These are phyloP conservation scores for Centroberyx gerrardi DNA, from an alignment of 2,797 vertebrate genomes.

Conservation along the genomic window DNA sequence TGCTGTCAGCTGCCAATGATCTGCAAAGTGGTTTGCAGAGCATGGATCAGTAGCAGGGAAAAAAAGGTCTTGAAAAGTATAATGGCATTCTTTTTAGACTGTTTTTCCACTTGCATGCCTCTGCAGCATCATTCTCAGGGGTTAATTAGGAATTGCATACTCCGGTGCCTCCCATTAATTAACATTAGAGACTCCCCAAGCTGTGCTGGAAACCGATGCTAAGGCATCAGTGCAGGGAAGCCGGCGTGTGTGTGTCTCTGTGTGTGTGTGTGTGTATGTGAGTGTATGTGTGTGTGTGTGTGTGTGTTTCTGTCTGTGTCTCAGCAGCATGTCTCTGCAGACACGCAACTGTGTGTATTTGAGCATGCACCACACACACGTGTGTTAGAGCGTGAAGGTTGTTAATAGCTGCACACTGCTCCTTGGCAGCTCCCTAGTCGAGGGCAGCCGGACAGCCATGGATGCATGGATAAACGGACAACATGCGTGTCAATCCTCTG, in stretches of 20 bases:
- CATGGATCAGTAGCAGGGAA: constrained; percentile 32
- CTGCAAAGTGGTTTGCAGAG: constrained; percentile 34
- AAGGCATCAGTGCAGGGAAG: constrained; percentile 27
- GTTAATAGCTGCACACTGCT: constrained; percentile 37
- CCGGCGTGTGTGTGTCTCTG: constrained; percentile 1
- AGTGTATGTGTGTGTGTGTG: constrained; percentile 5
- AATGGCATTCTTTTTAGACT: constrained; percentile 45
- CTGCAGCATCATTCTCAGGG: constrained; percentile 59
- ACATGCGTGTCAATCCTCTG: neutral
- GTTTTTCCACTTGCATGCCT: constrained; percentile 51
- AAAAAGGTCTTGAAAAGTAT: constrained; percentile 24
- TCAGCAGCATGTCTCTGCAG: constrained; percentile 18
- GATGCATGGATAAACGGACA: neutral
- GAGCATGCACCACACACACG: neutral
- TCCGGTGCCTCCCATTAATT: constrained; percentile 75
- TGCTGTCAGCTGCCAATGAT: constrained; percentile 40
- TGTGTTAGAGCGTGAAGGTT: constrained; percentile 34
- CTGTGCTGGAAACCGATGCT: constrained; percentile 47
- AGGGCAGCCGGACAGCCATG: constrained; percentile 17
- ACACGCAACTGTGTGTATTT: constrained; percentile 26
- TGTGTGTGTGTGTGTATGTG: neutral
- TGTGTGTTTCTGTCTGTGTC: neutral
- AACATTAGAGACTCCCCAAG: constrained; percentile 70
- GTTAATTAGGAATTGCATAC: constrained; percentile 76
- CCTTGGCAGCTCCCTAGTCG: constrained; percentile 14